phyloP scores from a whole-genome alignment of 2,888 invertebrate genomes.

The Drosophila parthenogenetica region DNA sequence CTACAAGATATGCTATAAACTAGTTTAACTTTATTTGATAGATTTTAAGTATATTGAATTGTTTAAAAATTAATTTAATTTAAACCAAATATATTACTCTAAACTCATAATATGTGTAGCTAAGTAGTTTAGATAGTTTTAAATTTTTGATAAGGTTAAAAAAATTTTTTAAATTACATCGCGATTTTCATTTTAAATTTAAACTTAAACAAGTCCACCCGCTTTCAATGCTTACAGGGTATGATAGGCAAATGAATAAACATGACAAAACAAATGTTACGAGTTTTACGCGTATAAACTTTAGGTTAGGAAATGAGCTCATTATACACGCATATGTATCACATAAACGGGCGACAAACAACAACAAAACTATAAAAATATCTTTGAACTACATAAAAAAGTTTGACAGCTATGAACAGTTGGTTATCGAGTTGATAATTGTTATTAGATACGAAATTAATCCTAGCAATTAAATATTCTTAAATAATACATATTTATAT shows the following conservation, averaged over 20 bases:
- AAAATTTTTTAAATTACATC: too few relatives aligned
- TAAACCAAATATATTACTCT: too few relatives aligned
- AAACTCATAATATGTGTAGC: too few relatives aligned
- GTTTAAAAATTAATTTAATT: background rate
- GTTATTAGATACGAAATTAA: background rate
- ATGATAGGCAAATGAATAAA: constrained; percentile 27
- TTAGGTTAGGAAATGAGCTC: constrained; percentile 30
- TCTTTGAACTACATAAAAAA: constrained; percentile 13
- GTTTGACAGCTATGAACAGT: background rate
- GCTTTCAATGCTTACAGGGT: constrained; percentile 22
- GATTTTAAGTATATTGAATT: too few relatives aligned
- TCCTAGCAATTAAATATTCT: background rate
- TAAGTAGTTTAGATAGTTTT: too few relatives aligned
- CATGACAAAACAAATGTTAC: constrained; percentile 28
- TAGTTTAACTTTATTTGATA: background rate
- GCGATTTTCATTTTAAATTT: too few relatives aligned
- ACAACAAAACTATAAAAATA: constrained; percentile 8
- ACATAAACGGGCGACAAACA: constrained; percentile 32
- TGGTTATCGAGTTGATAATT: too few relatives aligned
- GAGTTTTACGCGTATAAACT: constrained; percentile 13
- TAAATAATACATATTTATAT: too few relatives aligned
- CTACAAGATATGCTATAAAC: constrained; percentile 8
- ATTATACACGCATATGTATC: constrained; percentile 32
- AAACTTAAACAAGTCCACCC: constrained; percentile 1
- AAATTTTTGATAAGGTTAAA: too few relatives aligned